Evolutionary conservation across 2,888 invertebrate genomes (phyloP).

Genomic region (Volucella zonaria): DNA sequence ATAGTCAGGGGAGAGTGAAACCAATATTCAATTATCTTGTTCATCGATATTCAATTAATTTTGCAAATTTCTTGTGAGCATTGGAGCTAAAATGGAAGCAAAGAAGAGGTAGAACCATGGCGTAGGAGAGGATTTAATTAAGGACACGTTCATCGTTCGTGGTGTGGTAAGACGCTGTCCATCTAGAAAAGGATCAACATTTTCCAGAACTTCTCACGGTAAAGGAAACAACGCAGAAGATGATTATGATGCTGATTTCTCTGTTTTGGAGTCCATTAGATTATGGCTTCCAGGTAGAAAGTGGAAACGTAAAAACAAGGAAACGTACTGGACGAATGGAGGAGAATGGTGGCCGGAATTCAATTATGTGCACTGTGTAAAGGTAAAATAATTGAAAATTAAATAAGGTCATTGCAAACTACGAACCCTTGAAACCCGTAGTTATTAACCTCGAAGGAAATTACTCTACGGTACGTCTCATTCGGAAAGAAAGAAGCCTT

Average conservation of each 20-base stretch:
- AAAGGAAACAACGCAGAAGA: conserved; percentile 36
- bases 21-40: conserved; percentile 74
- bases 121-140: conserved; percentile 62
- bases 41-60: conserved; percentile 74
- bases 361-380: conserved; percentile 61
- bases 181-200: conserved; percentile 56
- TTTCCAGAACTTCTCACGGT: conserved; percentile 27
- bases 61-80: conserved; percentile 71
- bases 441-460: conserved; percentile 44
- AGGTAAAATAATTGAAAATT: conserved; percentile 67
- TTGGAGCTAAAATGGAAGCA: conserved; percentile 51
- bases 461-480: conserved; percentile 42
- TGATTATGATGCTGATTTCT: conserved; percentile 65
- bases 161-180: conserved; percentile 60
- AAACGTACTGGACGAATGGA: conserved; percentile 17
- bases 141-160: conserved; percentile 51
- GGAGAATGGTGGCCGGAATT: conserved; percentile 50
- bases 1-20: conserved; percentile 52
- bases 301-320: background rate
- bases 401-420: conserved; percentile 56
- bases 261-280: conserved; percentile 63
- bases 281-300: conserved; percentile 21
- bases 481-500: background rate
- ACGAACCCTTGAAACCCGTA: conserved; percentile 33
- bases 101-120: conserved; percentile 1